A percentile compares a stretch with the other conserved stretches of the same genome.
Conservation (phyloP, 64 coral and sea anemone species). For the Montipora foliosa region DNA sequence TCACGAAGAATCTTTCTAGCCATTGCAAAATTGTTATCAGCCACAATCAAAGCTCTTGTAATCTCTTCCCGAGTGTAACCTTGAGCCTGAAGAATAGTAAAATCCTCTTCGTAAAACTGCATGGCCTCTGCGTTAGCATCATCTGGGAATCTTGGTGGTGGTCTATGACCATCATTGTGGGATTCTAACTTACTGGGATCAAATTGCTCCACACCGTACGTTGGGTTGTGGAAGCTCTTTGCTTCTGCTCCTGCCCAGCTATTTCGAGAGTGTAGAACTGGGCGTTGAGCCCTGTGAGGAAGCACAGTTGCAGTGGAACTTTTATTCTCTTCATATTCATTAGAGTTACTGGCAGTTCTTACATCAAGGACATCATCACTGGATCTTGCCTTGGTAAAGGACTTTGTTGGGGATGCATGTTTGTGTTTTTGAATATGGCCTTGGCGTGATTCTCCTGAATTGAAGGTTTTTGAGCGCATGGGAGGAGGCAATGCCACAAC, state of each 20-base stretch:
- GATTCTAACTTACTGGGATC: conserved; percentile 76
- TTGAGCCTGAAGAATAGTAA: conserved; percentile 96
- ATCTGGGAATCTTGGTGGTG: conserved; percentile 11
- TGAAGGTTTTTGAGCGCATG: conserved; percentile 2
- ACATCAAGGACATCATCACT: conserved; percentile 74
- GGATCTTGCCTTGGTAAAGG: conserved; percentile 76
- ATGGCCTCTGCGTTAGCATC: conserved; percentile 57
- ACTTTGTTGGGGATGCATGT: background rate
- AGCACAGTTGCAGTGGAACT: conserved; percentile 30
- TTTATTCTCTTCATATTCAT: conserved; percentile 54
- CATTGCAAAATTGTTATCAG: conserved; percentile 99
- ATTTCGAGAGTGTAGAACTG: conserved; percentile 18
- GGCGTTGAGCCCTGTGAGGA: conserved; percentile 35
- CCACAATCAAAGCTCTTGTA: conserved; percentile 94
- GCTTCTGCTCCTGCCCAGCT: conserved; percentile 83
- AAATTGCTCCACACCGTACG: conserved; percentile 72
- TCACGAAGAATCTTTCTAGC: conserved; percentile 97
- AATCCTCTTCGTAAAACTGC: conserved; percentile 99
- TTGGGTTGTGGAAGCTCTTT: conserved; percentile 89
- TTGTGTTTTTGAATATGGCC: background rate
- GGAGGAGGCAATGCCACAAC: conserved; percentile 29
- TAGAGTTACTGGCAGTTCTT: conserved; percentile 7
- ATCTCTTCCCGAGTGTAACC: conserved; percentile 95
- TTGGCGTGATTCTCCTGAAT: background rate
- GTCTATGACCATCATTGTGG: conserved; percentile 7